A percentile compares a stretch with the other conserved stretches of the same genome.
phyloP scores from a whole-genome alignment of 2,113 vertebrate genomes.

The Sphaerodactylus townsendi region DNA sequence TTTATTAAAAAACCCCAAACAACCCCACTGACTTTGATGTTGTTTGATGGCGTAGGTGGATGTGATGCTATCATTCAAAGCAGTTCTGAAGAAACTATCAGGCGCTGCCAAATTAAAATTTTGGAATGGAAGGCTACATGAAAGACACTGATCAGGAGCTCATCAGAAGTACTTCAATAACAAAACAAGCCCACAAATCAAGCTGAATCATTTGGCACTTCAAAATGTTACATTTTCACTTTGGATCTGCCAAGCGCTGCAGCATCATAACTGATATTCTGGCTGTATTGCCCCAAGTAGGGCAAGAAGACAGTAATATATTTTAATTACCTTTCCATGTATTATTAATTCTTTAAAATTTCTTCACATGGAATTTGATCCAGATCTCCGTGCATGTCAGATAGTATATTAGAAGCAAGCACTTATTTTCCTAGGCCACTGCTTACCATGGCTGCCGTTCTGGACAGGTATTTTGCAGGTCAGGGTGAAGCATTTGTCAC shows the following conservation, averaged over 20 bases:
- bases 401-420: neutral
- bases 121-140: constrained; percentile 11
- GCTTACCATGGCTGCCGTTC: neutral
- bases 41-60: neutral
- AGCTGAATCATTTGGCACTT: neutral
- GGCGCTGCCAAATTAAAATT: constrained; percentile 16
- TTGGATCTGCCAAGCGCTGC: neutral
- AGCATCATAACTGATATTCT: neutral
- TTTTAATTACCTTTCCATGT: neutral
- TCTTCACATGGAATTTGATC: neutral
- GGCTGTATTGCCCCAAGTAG: neutral
- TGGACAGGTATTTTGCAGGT: neutral
- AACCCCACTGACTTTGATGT: neutral
- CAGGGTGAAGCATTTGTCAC: neutral
- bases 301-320: neutral
- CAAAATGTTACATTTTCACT: neutral
- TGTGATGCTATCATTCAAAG: constrained; percentile 27
- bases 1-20: neutral
- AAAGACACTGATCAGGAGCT: neutral
- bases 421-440: no score
- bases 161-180: neutral
- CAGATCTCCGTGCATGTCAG: neutral
- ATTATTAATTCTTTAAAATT: neutral
- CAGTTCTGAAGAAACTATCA: constrained; percentile 26
- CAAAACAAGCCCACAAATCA: constrained; percentile 9